Percentiles rank a stretch among this genome's conserved stretches.
phyloP scores from a whole-genome alignment of 1,140 invertebrate genomes.

The Neodiprion pinetum region DNA sequence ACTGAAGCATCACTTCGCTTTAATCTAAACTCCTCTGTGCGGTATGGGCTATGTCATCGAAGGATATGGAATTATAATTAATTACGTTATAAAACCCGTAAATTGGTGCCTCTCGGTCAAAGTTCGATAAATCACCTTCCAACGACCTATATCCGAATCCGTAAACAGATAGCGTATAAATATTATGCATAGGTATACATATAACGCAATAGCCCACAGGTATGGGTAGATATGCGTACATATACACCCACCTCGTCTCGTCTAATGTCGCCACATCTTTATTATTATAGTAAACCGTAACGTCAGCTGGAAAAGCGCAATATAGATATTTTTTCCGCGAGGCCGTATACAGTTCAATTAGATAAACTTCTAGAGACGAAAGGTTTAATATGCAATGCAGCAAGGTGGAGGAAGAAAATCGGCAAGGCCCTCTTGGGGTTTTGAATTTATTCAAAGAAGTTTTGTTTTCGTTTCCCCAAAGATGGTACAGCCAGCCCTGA shows the following conservation, averaged over 20 bases:
- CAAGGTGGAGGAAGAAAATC: background rate
- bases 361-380: background rate
- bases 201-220: too few species aligned
- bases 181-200: too few species aligned
- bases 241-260: background rate
- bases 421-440: too few species aligned
- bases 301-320: background rate
- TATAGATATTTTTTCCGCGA: conserved; percentile 21
- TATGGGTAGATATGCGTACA: background rate
- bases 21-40: background rate
- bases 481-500: too few species aligned
- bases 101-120: background rate
- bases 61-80: conserved; percentile 1
- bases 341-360: conserved; percentile 35
- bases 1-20: background rate
- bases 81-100: background rate
- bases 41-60: background rate
- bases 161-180: background rate
- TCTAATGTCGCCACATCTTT: background rate
- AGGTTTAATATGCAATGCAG: background rate
- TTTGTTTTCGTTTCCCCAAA: too few species aligned
- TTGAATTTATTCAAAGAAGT: too few species aligned
- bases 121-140: background rate
- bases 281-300: too few species aligned
- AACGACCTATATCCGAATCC: background rate